Base-by-base conservation (phyloP, 2,113 vertebrate genomes). In the Rhea americana region DNA sequence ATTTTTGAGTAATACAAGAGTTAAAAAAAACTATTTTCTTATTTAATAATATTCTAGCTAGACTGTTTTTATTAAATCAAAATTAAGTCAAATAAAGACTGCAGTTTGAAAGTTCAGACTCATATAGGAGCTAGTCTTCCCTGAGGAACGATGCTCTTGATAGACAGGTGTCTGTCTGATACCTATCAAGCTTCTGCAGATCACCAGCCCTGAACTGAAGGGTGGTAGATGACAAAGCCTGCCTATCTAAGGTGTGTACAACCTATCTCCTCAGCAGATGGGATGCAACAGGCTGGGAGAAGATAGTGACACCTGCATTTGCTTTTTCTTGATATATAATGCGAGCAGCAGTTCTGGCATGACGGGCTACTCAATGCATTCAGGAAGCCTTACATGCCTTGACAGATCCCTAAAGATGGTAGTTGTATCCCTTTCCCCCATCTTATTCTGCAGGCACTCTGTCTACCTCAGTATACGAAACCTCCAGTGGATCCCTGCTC, bases 1-100 rank as follows among this genome's bases (percentile, higher is more conserved):
- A 28, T 92, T 87, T 94, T 79, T 70, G 41, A 93, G 43, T 93
- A 92, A 89, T 82, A 71, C 84, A 89, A 80, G 87, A 87, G 87
- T 93, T 96, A 89, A 94, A 93, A 93, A 93, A 77, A 84, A 13
- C 81, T 87, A 65, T 85, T 92, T 93, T 91, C 58, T 41, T 80
- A 93, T 89, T 91, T 89, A 77, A 95, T 82, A 92, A 62, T 92
- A 80, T 71, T 85, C 87, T 59, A 82, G 84, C 59, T 79, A 71
- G 89, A 74, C 78, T 96, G 92, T 93, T 96, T 94, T 92, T 41
- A 96, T 94, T 96, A 87, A 96, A 94, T 95, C 92, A 95, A 92
- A 94, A 78, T 80, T 92, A 92, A 96, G 91, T 92, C 89, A 96
- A 92, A 95, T 95, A 93, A 92, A 96, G 91, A 13, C 19, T 1